Base-by-base conservation (phyloP, 2,113 vertebrate species). In the Synodontis membranacea region DNA sequence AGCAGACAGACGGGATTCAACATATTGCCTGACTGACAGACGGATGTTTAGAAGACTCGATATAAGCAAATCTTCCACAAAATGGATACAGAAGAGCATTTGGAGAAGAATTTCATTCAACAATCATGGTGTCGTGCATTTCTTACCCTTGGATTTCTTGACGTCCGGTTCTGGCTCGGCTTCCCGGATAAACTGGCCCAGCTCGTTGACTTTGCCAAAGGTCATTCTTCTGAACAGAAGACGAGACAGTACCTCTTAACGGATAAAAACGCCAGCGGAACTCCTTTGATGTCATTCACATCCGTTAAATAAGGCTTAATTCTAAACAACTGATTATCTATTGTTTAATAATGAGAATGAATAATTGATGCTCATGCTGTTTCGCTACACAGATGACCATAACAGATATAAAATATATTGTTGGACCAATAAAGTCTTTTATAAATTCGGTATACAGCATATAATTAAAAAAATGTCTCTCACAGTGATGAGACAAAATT, bases 131-230 rank as follows among this genome's bases (percentile, higher is more conserved):
- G 56, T 39, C 37, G 86, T 31, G 76, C 0, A 0, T 28, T 5
- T 88, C 86, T 7, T 91, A 96, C 98, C 98, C 97, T 97, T 98
- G 74, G 98, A 99, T 94, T 98, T 99, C 96, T 99, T 99, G 85
- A 98, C 95, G 89, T 99, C 98, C 1, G 98, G 98, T 90, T 99
- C 98, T 7, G 98, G 98, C 90, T 99, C 98, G 34, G 98, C 98
- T 93, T 99, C 98, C 91, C 97, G 94, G 92, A 99, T 98, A 86
- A 99, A 99, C 88, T 99, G 98, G 1, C 98, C 98, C 90, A 99
- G 92, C 90, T 99, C 97, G 86, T 98, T 99, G 90, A 99, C 97
- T 93, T 97, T 97, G 87, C 98, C 98, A 89, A 99, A 99, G 0
- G 98, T 97, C 98, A 99, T 99, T 92, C 92, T 98, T 91, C 98